phyloP scores from a whole-genome alignment of 2,797 vertebrate species.

The Neomorphus geoffroyi region DNA sequence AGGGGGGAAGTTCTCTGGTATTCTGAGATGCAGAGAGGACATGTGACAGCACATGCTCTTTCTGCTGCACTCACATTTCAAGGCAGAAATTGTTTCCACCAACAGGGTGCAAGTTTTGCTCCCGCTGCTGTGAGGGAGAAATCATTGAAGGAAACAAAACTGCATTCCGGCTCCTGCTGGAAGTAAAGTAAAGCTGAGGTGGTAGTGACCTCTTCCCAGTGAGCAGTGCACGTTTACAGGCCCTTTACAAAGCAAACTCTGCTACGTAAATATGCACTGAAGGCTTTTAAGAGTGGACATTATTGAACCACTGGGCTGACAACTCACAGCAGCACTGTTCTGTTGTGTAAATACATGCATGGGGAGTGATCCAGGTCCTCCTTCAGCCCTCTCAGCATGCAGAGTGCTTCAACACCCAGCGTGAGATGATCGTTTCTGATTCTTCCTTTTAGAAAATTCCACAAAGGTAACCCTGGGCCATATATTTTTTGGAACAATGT shows the following conservation, averaged over 20 bases:
- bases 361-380: background rate
- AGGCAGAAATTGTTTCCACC: background rate
- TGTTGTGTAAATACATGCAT: background rate
- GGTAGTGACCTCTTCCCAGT: background rate
- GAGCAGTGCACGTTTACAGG: background rate
- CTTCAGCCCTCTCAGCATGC: background rate
- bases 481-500: conserved; percentile 31
- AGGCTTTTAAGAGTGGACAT: background rate
- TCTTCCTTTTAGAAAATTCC: conserved; percentile 22
- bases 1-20: accelerated
- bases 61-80: background rate
- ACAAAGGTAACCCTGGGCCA: conserved; percentile 28
- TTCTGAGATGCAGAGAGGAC: background rate
- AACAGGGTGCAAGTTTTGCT: background rate
- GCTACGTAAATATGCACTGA: background rate
- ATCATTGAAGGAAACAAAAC: background rate
- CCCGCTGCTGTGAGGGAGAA: background rate
- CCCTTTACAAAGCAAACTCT: background rate
- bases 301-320: background rate
- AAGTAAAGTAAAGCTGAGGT: background rate
- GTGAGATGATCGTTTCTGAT: background rate
- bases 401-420: conserved; percentile 5
- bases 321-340: background rate
- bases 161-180: background rate
- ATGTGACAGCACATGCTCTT: background rate